phyloP scores from a whole-genome alignment of 2,797 vertebrate species.

The Pampus argenteus region DNA sequence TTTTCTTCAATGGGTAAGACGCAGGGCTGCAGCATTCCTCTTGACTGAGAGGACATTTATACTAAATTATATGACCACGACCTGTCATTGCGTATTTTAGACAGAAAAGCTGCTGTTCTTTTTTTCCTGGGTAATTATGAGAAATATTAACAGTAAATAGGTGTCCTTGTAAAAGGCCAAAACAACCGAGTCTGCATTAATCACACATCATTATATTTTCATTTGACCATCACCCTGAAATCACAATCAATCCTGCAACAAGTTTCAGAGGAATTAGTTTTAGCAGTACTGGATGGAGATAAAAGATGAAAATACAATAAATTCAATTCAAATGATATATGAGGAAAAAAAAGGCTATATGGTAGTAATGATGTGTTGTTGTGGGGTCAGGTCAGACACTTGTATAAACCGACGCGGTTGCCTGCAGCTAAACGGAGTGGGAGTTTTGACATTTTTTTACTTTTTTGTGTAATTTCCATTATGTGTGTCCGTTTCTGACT shows the following conservation, averaged over 20 bases:
- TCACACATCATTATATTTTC: constrained; percentile 26
- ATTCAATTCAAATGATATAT: neutral
- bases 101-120: constrained; percentile 13
- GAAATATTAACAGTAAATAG: constrained; percentile 39
- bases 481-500: constrained; percentile 8
- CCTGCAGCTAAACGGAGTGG: neutral
- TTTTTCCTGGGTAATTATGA: constrained; percentile 8
- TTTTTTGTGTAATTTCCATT: constrained; percentile 5
- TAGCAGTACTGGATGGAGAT: neutral
- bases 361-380: neutral
- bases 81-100: constrained; percentile 12
- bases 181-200: constrained; percentile 34
- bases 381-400: neutral
- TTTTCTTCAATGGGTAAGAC: constrained; percentile 61
- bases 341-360: neutral
- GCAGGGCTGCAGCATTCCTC: constrained; percentile 52
- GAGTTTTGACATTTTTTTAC: constrained; percentile 11
- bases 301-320: constrained; percentile 5
- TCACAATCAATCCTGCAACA: constrained; percentile 16
- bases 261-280: constrained; percentile 25
- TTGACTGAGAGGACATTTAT: constrained; percentile 43
- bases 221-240: constrained; percentile 20
- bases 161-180: constrained; percentile 32
- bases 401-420: neutral
- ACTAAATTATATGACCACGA: constrained; percentile 42